Base-by-base conservation (phyloP, 2,888 invertebrate species). In the Rhyacophila evoluta region DNA sequence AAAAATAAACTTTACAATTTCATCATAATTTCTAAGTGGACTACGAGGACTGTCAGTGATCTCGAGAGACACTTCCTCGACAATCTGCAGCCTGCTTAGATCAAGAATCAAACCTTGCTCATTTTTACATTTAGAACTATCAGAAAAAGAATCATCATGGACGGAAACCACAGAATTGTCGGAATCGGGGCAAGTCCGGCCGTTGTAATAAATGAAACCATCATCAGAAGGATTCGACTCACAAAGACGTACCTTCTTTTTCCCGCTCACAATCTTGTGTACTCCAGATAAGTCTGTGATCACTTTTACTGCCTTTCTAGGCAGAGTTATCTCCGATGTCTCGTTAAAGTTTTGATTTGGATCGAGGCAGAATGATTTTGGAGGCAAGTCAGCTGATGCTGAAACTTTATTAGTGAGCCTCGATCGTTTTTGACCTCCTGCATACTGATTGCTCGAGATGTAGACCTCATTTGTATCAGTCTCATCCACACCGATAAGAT, bases 241-340 rank as follows among this genome's bases (percentile, higher is more conserved):
- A 72, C 81, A 78, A 83, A 67, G 79, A 81, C 87, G 88, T 86
- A 90, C 89, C 88, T 88, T 87, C 36, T 81, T 81, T 71, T 81
- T 82, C 55, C 77, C 85, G 36, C 85, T 86, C 12, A 88, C 87
- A 2, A 87, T 85, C 15, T 85, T 84, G 83, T 91, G 90, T 27
- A 88, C 87, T 0, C 87, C 89, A 0, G 83, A 83, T 68, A 84
- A 86, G 76, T 90, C 90, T 71, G 92, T 92, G 84, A 93, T 89
- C 29, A 94, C 92, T 87, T 95, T 93, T 11, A 95, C 94, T 0
- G 94, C 94, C 86, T 94, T 94, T 1, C 94, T 94, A 0, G 94
- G 94, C 81, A 89, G 89, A 0, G 85, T 86, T 86, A 0, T 87
- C 84, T 85, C 36, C 76, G 82, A 83, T 78, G 82, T 81, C 74